Percentiles rank a stretch among this genome's conserved stretches.
Conservation (phyloP, 2,113 vertebrate species). For the Axis porcinus region DNA sequence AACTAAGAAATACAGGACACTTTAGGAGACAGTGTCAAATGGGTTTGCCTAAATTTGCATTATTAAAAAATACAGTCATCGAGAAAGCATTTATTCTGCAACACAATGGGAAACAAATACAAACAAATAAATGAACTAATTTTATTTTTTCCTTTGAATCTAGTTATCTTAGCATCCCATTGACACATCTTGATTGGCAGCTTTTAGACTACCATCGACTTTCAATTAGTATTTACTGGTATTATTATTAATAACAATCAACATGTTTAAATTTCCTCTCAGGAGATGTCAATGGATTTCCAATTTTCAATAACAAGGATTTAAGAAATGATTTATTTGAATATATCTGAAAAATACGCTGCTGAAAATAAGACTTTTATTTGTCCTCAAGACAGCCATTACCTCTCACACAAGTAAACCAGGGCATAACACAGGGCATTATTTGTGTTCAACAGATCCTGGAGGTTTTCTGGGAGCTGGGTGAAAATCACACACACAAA, state of each 20-base stretch:
- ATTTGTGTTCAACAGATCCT: slow-evolving; percentile 57
- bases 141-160: neutral
- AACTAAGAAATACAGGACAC: neutral
- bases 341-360: neutral
- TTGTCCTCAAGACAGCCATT: neutral
- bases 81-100: neutral
- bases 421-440: neutral
- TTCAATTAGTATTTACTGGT: neutral
- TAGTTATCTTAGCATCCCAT: neutral
- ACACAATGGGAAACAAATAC: neutral
- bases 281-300: slow-evolving; percentile 2
- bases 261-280: slow-evolving; percentile 33
- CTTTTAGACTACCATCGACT: neutral
- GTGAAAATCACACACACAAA: slow-evolving; percentile 55
- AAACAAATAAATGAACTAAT: neutral
- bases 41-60: neutral
- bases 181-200: neutral
- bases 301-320: slow-evolving; percentile 38
- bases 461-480: slow-evolving; percentile 72
- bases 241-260: slow-evolving; percentile 28
- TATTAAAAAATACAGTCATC: neutral
- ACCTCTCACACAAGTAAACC: slow-evolving; percentile 8
- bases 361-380: slow-evolving; percentile 25
- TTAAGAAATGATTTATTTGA: slow-evolving; percentile 40
- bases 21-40: neutral